Evolutionary conservation across 1,140 invertebrate species (phyloP), one percentile per base, ranked within the genome.

Genomic region (Lasaia peninsularis): DNA sequence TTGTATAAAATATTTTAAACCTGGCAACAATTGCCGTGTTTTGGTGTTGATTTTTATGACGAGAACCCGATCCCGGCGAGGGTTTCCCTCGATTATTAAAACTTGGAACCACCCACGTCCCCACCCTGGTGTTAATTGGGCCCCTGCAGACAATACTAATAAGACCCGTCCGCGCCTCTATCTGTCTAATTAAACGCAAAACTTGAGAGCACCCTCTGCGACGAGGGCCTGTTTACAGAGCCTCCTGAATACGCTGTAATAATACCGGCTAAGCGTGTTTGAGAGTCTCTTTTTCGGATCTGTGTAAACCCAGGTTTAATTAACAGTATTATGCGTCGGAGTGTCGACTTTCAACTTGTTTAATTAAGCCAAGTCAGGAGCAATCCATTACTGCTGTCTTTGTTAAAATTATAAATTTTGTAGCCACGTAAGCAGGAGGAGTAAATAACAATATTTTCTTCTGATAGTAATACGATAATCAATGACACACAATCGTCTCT

Each of bases 151-250:
- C 85, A 88, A 88, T 88, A 86, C 85, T 88, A 88, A 88, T 88
- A 88, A 88, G 85, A 78, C 84, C 74, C 78, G 81, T 82, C 81
- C 81, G 82, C 77, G 81, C 80, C 74, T 85, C 81, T 85, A 85
- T 88, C 83, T 84, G 83, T 88, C 85, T 86, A 88, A 88, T 88
- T 88, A 88, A 86, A 88, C 83, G 82, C 80, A 81, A 85, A 88
- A 88, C 85, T 86, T 74, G 84, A 88, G 84, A 86, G 82, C 79
- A 81, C 85, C 82, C 85, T 88, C 80, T 66, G 70, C 74, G 78
- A 75, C 67, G 74, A 82, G 80, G 69, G 80, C 71, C 78, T 85
- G 80, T 88, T 83, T 84, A 77, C 78, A 62, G 77, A 85, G 80
- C 79, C 80, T 83, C 75, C 79, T 81, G 85, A 85, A 83, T 82